phyloP scores from a whole-genome alignment of 2,888 invertebrate species.

The Drosophila subquinaria region DNA sequence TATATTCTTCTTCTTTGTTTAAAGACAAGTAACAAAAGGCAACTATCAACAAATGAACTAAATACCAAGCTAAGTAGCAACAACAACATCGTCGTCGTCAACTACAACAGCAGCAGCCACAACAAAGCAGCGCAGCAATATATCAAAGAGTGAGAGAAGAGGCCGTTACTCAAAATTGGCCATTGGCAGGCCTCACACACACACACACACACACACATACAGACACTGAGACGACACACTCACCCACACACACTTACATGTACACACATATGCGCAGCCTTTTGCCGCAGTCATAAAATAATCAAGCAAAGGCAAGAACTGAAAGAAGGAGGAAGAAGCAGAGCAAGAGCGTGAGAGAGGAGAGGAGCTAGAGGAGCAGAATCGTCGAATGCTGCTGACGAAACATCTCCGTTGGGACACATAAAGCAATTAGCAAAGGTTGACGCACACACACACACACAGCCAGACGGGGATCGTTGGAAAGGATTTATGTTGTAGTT shows the following conservation, averaged over 20 bases:
- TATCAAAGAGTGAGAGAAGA: slow-evolving; percentile 60
- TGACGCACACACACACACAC: slow-evolving; percentile 43
- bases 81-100: slow-evolving; percentile 18
- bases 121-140: slow-evolving; percentile 10
- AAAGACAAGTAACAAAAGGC: slow-evolving; percentile 33
- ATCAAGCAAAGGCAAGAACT: slow-evolving; percentile 66
- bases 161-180: slow-evolving; percentile 66
- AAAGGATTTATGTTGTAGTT: slow-evolving; percentile 33
- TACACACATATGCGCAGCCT: slow-evolving; percentile 47
- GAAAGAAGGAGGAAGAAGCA: slow-evolving; percentile 13
- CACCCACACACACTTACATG: slow-evolving; percentile 19
- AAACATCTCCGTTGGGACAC: slow-evolving; percentile 76
- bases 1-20: slow-evolving; percentile 40
- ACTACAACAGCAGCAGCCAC: slow-evolving; percentile 28
- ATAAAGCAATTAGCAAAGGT: slow-evolving; percentile 80
- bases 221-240: slow-evolving; percentile 12
- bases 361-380: slow-evolving; percentile 4
- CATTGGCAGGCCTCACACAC: slow-evolving; percentile 60
- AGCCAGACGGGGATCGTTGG: slow-evolving; percentile 29
- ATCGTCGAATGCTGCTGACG: slow-evolving; percentile 70
- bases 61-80: slow-evolving; percentile 41
- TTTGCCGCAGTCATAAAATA: slow-evolving; percentile 81
- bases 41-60: slow-evolving; percentile 55
- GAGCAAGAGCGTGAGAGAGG: slow-evolving; percentile 9
- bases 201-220: slow-evolving; percentile 21